Evolutionary conservation across 2,797 vertebrate species (phyloP).

Genomic region (Onychomys leucogaster): DNA sequence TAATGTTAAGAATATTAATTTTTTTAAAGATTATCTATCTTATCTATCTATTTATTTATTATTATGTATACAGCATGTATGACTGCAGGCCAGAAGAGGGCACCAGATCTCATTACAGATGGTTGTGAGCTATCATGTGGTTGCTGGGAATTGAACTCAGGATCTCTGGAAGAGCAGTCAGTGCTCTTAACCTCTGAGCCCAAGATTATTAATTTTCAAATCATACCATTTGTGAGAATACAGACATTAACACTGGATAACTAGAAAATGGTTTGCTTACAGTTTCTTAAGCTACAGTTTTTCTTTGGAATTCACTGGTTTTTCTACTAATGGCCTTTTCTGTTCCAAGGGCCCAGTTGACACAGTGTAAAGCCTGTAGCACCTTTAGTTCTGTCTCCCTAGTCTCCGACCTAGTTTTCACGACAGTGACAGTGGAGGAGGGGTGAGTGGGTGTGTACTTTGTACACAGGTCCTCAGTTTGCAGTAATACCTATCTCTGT

Average conservation of each 20-base stretch:
- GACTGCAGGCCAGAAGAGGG: no score
- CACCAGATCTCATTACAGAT: no score
- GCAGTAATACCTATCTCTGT: neutral
- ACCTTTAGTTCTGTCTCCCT: neutral
- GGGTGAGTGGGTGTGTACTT: neutral
- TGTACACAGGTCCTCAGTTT: neutral
- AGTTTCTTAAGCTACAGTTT: neutral
- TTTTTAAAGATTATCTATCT: no score
- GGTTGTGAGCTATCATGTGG: no score
- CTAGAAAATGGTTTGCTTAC: neutral
- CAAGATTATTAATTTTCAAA: neutral
- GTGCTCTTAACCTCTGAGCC: no score
- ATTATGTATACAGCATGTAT: no score
- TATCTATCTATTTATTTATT: no score
- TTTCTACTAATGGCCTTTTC: neutral
- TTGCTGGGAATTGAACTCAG: no score
- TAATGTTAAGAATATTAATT: neutral
- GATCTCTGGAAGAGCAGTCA: no score
- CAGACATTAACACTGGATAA: neutral
- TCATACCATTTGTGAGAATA: conserved; percentile 11
- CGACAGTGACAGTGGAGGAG: neutral
- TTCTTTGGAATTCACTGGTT: neutral
- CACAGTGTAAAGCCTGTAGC: neutral
- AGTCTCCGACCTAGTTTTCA: neutral
- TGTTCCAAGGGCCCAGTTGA: neutral